Percentiles rank a stretch among this genome's conserved stretches.
phyloP scores from a whole-genome alignment of 1,140 invertebrate genomes.

The Drosophila leontia region DNA sequence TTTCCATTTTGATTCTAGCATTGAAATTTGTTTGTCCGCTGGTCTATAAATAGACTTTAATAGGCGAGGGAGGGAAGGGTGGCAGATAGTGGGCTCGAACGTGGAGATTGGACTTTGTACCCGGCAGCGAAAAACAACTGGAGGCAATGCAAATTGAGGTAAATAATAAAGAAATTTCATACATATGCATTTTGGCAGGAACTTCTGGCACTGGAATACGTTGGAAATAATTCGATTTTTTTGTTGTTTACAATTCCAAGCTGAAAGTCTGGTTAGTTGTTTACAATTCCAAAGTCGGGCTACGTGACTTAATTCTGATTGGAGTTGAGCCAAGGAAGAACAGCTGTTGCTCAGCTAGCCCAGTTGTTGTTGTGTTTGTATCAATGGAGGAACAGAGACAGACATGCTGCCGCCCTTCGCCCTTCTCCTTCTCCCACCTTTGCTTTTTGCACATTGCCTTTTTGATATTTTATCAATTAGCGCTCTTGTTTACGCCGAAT shows the following conservation, averaged over 20 bases:
- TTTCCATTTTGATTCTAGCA: conserved; percentile 16
- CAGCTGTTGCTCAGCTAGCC: conserved; percentile 64
- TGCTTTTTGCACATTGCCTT: not conserved
- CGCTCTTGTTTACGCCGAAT: conserved; percentile 20
- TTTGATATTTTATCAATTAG: conserved; percentile 14
- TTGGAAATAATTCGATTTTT: conserved; percentile 3
- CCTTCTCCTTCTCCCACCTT: too few species aligned
- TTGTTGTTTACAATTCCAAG: conserved; percentile 31
- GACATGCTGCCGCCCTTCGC: conserved; percentile 3
- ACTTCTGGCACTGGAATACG: not conserved
- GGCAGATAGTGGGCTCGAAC: conserved; percentile 23
- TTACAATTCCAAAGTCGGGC: conserved; percentile 17
- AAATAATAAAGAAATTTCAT: conserved; percentile 8
- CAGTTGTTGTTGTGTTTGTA: conserved; percentile 24
- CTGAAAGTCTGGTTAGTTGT: conserved; percentile 9
- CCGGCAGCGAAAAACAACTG: conserved; percentile 19
- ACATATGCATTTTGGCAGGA: not conserved
- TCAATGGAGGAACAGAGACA: not conserved
- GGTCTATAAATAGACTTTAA: conserved; percentile 34
- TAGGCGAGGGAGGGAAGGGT: not conserved
- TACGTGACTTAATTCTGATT: conserved; percentile 62
- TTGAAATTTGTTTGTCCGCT: conserved; percentile 30
- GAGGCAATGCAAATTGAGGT: conserved; percentile 20
- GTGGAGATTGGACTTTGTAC: conserved; percentile 49
- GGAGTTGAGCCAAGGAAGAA: conserved; percentile 41